phyloP scores from a whole-genome alignment of 1,140 invertebrate species.

The Drosophila prosaltans region DNA sequence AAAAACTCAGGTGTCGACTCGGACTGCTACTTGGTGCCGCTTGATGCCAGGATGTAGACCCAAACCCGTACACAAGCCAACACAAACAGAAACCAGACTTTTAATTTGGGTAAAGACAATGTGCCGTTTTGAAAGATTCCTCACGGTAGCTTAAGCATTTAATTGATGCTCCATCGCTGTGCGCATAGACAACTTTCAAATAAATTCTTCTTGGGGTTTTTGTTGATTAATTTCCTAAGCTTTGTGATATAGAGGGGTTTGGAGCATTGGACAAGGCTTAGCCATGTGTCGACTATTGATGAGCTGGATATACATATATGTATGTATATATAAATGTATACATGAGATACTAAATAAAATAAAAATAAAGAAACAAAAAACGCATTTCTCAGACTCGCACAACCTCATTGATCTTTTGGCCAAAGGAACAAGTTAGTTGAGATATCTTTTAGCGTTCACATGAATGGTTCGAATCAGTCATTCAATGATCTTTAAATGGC shows the following conservation, averaged over 20 bases:
- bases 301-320: slow-evolving; percentile 13
- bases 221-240: slow-evolving; percentile 64
- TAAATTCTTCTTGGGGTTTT: slow-evolving; percentile 34
- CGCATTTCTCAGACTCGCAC: slow-evolving; percentile 13
- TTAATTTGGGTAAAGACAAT: slow-evolving; percentile 78
- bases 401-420: slow-evolving; percentile 39
- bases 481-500: slow-evolving; percentile 18
- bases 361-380: background rate
- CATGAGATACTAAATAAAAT: slow-evolving; percentile 14
- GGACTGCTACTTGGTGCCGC: slow-evolving; percentile 7
- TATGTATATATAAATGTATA: background rate
- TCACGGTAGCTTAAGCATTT: slow-evolving; percentile 59
- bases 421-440: slow-evolving; percentile 18
- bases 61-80: background rate
- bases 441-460: slow-evolving; percentile 4
- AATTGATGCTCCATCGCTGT: slow-evolving; percentile 63
- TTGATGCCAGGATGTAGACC: slow-evolving; percentile 7
- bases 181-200: slow-evolving; percentile 27
- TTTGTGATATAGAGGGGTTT: background rate
- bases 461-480: slow-evolving; percentile 14
- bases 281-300: slow-evolving; percentile 47
- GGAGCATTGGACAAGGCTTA: slow-evolving; percentile 23
- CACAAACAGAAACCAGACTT: slow-evolving; percentile 17
- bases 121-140: slow-evolving; percentile 69
- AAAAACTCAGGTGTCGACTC: slow-evolving; percentile 69